Evolutionary conservation across 2,888 invertebrate species (phyloP).

Genomic region (Eupithecia pulchellata): DNA sequence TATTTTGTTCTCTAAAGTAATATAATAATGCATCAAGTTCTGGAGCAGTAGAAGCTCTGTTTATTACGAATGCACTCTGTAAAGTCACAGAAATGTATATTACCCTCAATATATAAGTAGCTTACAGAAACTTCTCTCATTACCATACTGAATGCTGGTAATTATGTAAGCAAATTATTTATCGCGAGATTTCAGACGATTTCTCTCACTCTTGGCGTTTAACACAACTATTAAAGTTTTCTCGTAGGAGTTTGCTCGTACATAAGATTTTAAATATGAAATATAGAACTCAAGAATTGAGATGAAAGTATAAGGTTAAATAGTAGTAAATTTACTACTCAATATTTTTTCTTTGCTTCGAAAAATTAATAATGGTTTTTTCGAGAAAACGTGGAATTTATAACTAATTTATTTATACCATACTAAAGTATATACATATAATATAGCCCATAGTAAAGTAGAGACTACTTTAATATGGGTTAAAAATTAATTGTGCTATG

Average conservation of each 20-base stretch:
- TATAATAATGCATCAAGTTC: neutral
- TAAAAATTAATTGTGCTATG: neutral
- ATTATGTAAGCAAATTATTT: constrained; percentile 43
- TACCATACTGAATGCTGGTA: constrained; percentile 42
- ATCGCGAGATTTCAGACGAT: constrained; percentile 38
- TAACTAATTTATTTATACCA: no score
- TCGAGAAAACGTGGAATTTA: neutral
- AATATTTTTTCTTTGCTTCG: neutral
- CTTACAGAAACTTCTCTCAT: constrained; percentile 38
- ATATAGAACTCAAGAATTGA: neutral
- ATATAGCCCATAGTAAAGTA: no score
- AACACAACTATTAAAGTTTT: constrained; percentile 4
- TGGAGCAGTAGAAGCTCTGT: neutral
- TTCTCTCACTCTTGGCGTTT: constrained; percentile 18
- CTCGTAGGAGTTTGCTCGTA: neutral
- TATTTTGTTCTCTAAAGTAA: neutral
- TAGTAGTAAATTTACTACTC: neutral
- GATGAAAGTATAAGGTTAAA: neutral
- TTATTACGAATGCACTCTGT: neutral
- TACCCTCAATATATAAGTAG: constrained; percentile 47
- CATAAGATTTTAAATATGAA: neutral
- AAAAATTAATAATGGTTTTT: neutral
- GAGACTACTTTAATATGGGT: no score
- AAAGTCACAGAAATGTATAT: constrained; percentile 19
- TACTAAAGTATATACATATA: neutral